Evolutionary conservation across 2,113 vertebrate species (phyloP).

Genomic region (Malaclemys terrapin): DNA sequence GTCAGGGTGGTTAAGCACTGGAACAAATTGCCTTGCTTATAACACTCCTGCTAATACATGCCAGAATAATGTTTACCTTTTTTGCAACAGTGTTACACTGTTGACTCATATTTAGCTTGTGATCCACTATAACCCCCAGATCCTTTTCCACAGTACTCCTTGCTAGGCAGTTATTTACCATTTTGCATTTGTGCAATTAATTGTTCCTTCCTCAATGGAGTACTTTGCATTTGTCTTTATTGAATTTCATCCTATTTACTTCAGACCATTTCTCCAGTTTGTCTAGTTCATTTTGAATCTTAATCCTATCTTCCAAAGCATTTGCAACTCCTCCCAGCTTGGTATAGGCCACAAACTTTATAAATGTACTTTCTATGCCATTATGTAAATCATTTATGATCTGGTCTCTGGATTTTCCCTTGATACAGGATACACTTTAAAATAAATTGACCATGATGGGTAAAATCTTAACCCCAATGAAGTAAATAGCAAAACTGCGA

Average conservation of each 20-base stretch:
- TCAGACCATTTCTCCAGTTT: neutral
- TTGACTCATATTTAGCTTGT: neutral
- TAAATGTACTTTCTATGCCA: neutral
- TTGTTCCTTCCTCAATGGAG: neutral
- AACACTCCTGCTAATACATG: neutral
- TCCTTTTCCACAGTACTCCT: neutral
- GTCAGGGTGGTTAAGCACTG: too few relatives aligned
- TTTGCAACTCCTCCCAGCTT: neutral
- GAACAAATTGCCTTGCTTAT: too few relatives aligned
- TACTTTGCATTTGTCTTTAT: neutral
- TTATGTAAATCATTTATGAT: neutral
- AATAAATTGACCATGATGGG: neutral
- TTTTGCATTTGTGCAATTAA: neutral
- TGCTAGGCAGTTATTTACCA: neutral
- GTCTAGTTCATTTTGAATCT: too few relatives aligned
- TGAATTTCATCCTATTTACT: neutral
- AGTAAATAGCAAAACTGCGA: neutral
- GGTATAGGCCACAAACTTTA: neutral
- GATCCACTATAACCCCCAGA: neutral
- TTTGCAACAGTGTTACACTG: neutral
- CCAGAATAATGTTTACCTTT: neutral
- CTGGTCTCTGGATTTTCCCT: neutral
- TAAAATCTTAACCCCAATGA: neutral
- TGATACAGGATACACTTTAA: neutral
- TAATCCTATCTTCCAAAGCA: neutral